phyloP scores from a whole-genome alignment of 2,113 vertebrate genomes.

The Cheilinus undulatus region DNA sequence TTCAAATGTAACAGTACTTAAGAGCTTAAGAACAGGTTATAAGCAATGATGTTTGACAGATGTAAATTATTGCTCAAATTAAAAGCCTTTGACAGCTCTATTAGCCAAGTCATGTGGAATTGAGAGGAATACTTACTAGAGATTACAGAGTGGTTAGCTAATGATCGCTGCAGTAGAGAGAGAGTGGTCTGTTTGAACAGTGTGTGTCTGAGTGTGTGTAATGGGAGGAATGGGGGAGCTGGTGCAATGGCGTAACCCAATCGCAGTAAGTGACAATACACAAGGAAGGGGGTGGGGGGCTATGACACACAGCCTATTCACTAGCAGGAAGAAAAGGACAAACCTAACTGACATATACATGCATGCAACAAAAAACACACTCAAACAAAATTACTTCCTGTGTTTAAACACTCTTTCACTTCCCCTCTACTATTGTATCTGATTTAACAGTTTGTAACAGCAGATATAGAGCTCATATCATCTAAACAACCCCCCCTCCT shows the following conservation, averaged over 20 bases:
- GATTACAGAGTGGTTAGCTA: constrained; percentile 40
- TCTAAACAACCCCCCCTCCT: too few species aligned
- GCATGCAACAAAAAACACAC: constrained; percentile 32
- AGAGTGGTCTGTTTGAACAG: constrained; percentile 33
- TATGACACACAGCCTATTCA: constrained; percentile 75
- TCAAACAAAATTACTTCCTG: constrained; percentile 31
- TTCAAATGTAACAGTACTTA: not conserved
- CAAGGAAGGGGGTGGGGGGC: constrained; percentile 42
- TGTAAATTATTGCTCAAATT: constrained; percentile 3
- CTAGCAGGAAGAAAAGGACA: constrained; percentile 55
- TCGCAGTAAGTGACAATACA: constrained; percentile 69
- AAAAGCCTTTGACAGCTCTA: constrained; percentile 17
- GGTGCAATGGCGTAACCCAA: constrained; percentile 71
- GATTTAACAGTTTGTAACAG: constrained; percentile 8
- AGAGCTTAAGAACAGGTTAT: not conserved
- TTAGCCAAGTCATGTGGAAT: constrained; percentile 8
- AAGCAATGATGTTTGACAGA: constrained; percentile 1
- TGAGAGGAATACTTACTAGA: constrained; percentile 53
- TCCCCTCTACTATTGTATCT: constrained; percentile 34
- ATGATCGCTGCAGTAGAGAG: constrained; percentile 46
- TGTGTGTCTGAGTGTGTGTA: constrained; percentile 41
- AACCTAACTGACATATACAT: constrained; percentile 50
- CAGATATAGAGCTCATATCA: not conserved
- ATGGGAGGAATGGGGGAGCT: constrained; percentile 44
- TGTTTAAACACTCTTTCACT: constrained; percentile 49